These are phyloP conservation scores for Brachionus sp. DNA, from an alignment of 1,140 invertebrate genomes.

Conservation along the genomic window DNA sequence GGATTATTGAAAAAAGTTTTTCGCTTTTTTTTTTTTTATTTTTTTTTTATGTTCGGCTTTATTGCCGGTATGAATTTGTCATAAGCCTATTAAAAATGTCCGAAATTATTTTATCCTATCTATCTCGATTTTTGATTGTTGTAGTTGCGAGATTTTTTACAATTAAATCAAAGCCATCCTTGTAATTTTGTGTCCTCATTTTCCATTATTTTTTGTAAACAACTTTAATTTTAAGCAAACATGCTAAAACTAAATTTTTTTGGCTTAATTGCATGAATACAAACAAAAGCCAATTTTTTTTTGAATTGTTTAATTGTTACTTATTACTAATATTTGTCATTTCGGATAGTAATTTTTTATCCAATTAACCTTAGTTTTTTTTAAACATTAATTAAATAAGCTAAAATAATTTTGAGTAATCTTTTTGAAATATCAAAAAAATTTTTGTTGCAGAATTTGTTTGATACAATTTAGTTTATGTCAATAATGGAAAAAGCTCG, in stretches of 20 bases:
- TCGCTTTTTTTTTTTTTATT: no score
- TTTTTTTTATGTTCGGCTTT: not conserved
- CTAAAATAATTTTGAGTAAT: no score
- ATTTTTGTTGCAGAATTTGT: no score
- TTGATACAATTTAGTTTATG: no score
- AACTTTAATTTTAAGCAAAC: not conserved
- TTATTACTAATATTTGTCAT: not conserved
- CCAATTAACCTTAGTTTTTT: no score
- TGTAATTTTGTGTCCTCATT: not conserved
- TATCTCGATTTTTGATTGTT: not conserved
- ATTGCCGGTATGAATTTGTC: not conserved
- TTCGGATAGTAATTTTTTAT: not conserved
- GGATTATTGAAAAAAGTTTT: not conserved
- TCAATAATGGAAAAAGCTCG: no score
- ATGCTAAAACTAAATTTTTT: not conserved
- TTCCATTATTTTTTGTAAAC: not conserved
- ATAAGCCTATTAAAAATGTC: not conserved
- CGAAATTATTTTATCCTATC: not conserved
- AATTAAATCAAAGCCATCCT: not conserved
- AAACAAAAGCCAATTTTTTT: not conserved
- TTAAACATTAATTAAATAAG: no score
- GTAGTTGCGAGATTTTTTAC: not conserved
- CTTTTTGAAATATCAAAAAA: no score
- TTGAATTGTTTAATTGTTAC: not conserved
- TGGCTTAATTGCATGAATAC: not conserved